These are phyloP conservation scores for Amphiprion ocellaris DNA, from an alignment of 2,113 vertebrate species.

Conservation along the genomic window DNA sequence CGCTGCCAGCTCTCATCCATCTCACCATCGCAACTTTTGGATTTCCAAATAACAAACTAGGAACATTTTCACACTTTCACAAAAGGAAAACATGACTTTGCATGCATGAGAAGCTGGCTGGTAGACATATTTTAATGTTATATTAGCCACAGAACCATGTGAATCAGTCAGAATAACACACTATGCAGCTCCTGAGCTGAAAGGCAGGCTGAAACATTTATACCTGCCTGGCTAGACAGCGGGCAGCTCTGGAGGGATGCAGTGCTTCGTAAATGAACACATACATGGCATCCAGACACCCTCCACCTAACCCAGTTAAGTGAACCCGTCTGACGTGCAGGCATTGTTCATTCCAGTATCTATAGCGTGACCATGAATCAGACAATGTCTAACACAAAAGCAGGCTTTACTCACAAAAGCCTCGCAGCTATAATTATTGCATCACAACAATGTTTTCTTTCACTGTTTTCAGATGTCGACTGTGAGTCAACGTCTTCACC, in stretches of 20 bases:
- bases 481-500: not conserved
- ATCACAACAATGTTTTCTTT: constrained; percentile 8
- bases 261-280: not conserved
- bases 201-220: not conserved
- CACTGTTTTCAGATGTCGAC: not conserved
- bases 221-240: not conserved
- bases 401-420: not conserved
- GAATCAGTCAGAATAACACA: not conserved
- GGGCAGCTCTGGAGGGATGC: not conserved
- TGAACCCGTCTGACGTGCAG: not conserved
- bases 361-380: not conserved
- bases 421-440: not conserved
- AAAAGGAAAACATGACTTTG: not conserved
- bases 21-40: constrained; percentile 40
- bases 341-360: not conserved
- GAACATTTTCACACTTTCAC: not conserved
- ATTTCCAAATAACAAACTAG: constrained; percentile 14
- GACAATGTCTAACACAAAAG: not conserved
- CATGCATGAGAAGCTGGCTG: not conserved
- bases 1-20: constrained; percentile 41
- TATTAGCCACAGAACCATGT: not conserved
- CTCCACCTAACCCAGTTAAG: not conserved
- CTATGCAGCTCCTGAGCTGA: not conserved
- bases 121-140: not conserved
- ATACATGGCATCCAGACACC: not conserved